Conservation (phyloP, 2,797 vertebrate genomes). For the Avahi laniger region DNA sequence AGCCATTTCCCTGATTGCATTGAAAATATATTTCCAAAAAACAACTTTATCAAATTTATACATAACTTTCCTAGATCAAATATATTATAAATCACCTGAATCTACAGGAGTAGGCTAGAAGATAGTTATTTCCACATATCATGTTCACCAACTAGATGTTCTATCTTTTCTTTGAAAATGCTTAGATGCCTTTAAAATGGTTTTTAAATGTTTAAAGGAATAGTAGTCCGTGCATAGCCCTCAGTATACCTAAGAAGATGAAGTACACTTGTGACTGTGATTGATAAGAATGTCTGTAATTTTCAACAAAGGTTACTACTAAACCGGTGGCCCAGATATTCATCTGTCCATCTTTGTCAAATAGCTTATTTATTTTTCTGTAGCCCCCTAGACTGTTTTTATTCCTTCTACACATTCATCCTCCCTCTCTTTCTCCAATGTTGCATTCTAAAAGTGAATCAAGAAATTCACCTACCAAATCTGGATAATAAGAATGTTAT, state of each 20-base stretch:
- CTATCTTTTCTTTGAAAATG: background rate
- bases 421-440: background rate
- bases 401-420: background rate
- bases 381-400: conserved; percentile 1
- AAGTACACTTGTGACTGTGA: conserved; percentile 26
- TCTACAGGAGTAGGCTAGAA: background rate
- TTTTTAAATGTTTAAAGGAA: conserved; percentile 42
- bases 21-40: conserved; percentile 4
- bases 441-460: conserved; percentile 48
- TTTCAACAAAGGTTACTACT: conserved; percentile 50
- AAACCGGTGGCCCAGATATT: background rate
- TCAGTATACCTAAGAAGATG: conserved; percentile 21
- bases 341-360: conserved; percentile 24
- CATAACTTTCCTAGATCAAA: background rate
- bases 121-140: background rate
- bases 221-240: background rate
- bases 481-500: conserved; percentile 33
- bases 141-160: background rate
- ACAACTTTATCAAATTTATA: background rate
- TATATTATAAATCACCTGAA: background rate
- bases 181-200: conserved; percentile 15
- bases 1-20: background rate
- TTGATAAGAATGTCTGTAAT: conserved; percentile 23
- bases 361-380: conserved; percentile 53
- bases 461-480: conserved; percentile 39